phyloP scores from a whole-genome alignment of 2,888 invertebrate species.

The Melanargia galathea region DNA sequence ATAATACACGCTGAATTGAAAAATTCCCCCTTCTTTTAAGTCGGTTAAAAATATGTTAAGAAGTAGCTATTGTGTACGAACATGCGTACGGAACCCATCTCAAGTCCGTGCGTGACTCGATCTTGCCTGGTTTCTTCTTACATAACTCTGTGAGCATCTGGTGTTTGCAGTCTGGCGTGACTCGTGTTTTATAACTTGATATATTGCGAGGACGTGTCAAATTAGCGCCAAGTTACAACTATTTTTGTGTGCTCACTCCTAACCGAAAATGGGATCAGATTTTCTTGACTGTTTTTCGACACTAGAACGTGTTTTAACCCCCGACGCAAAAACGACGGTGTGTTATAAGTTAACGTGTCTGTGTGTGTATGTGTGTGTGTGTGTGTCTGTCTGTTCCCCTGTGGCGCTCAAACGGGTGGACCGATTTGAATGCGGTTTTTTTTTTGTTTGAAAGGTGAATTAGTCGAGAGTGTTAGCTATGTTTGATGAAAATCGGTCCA shows the following conservation, averaged over 20 bases:
- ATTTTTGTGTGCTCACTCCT: background rate
- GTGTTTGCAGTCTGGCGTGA: slow-evolving; percentile 2
- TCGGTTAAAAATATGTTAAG: too few relatives aligned
- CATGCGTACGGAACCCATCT: background rate
- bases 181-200: slow-evolving; percentile 10
- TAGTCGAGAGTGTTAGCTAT: too few relatives aligned
- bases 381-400: too few relatives aligned
- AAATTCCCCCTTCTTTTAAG: too few relatives aligned
- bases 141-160: slow-evolving; percentile 28
- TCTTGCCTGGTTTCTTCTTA: background rate
- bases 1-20: too few relatives aligned
- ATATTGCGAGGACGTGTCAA: slow-evolving; percentile 16
- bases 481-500: too few relatives aligned
- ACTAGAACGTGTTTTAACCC: background rate
- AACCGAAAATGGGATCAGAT: background rate
- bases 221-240: background rate
- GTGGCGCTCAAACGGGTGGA: too few relatives aligned
- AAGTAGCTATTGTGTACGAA: background rate
- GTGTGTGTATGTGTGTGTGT: too few relatives aligned
- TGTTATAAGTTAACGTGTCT: too few relatives aligned
- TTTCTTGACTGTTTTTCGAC: background rate
- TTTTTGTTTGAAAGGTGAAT: too few relatives aligned
- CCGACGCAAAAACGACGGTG: background rate
- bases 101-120: background rate
- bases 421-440: too few relatives aligned